These are phyloP conservation scores for Cardiocondyla obscurior DNA, from an alignment of 1,140 invertebrate genomes.

Conservation along the genomic window DNA sequence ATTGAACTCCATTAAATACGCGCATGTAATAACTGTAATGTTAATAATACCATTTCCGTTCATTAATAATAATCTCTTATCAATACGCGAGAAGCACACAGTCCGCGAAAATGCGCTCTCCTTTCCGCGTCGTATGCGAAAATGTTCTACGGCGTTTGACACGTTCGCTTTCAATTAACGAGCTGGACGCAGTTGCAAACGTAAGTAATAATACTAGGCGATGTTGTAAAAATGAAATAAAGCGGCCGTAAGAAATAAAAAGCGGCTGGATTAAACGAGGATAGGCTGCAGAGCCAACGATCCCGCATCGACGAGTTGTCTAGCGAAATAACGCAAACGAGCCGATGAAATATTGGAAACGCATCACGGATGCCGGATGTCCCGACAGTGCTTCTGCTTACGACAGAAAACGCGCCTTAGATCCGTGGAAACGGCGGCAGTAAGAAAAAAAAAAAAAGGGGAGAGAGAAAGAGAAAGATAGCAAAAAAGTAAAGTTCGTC, in stretches of 20 bases:
- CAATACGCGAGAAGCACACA: not conserved
- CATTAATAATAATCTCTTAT: slow-evolving; percentile 14
- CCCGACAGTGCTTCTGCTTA: slow-evolving; percentile 56
- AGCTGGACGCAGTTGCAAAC: not conserved
- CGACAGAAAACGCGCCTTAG: slow-evolving; percentile 59
- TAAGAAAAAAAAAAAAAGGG: not conserved
- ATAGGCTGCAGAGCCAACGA: slow-evolving; percentile 29
- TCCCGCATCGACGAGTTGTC: slow-evolving; percentile 63
- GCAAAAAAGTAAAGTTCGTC: slow-evolving; percentile 7
- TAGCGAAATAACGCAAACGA: slow-evolving; percentile 65
- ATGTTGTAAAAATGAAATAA: not conserved
- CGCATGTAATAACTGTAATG: slow-evolving; percentile 6
- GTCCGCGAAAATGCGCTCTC: not conserved
- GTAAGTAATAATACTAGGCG: not conserved
- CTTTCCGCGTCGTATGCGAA: not conserved
- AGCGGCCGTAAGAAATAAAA: slow-evolving; percentile 13
- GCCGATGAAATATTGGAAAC: slow-evolving; percentile 68
- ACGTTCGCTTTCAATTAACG: not conserved
- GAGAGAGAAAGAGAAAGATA: not conserved
- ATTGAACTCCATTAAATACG: slow-evolving; percentile 29
- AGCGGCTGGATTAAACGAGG: not conserved
- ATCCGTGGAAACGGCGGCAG: not conserved
- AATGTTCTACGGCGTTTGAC: not conserved
- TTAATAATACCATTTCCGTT: slow-evolving; percentile 31
- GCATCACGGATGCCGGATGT: slow-evolving; percentile 56